Evolutionary conservation across 1,140 invertebrate genomes (phyloP), one percentile per base, ranked within the genome.

Genomic region (Ruditapes philippinarum): DNA sequence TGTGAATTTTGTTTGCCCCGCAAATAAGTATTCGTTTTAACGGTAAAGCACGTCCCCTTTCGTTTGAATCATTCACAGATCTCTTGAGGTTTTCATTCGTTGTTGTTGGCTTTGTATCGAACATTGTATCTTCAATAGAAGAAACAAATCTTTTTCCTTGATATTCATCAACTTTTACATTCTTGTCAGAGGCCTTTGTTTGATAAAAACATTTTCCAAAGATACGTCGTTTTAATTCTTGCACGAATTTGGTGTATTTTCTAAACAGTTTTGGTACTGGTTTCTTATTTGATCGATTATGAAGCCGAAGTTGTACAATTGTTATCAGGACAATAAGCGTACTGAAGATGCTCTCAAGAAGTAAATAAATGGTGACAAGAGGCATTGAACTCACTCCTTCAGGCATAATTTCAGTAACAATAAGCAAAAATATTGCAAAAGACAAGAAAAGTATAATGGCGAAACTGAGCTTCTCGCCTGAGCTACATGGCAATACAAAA

Each of bases 381-480:
- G 87, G 87, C 19, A 89, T 62, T 28, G 87, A 54, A 22, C 40
- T 82, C 79, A 89, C 83, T 31, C 87, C 87, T 42, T 89, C 87
- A 22, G 87, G 87, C 87, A 89, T 89, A 17, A 81, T 74, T 31
- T 82, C 78, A 17, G 87, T 89, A 4, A 89, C 54, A 19, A 89
- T 82, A 2, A 89, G 25, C 14, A 89, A 40, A 57, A 89, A 89
- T 1, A 89, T 82, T 22, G 80, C 80, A 51, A 89, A 89, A 5
- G 87, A 89, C 14, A 89, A 40, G 31, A 82, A 89, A 14, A 83
- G 28, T 11, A 82, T 57, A 36, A 89, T 76, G 12, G 87, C 87
- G 38, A 54, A 89, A n/a, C 87, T 54, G 14, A 42, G 60, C 79
- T 89, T 89, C 33, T 89, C 87, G 28, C 87, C 87, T 9, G 76